Base-by-base conservation (phyloP, 2,888 invertebrate genomes). In the Muschampia plurimacula region DNA sequence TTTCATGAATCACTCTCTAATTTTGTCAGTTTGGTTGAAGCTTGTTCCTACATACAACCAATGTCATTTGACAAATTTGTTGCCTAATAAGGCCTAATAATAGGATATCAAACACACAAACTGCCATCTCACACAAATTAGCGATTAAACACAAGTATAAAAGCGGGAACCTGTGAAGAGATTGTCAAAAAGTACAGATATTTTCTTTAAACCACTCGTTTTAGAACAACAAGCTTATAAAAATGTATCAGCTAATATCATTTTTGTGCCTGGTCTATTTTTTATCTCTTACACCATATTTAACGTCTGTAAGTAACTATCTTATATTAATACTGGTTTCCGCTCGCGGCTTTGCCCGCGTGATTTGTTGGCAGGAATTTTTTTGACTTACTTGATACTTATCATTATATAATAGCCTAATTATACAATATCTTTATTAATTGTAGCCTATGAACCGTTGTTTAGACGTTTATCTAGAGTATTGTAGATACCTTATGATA, bases 201-300 rank as follows among this genome's bases (percentile, higher is more conserved):
- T 60, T 66, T 46, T 0, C 46, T 0, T 52, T 28, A 49, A 44
- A 49, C 3, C 39, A 3, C 39, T 60, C 39, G 66, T 12, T 39
- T 15, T 39, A 60, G 8, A 32, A 36, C n/a, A 3, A 2, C 4
- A 60, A 60, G 13, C n/a, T 39, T 39, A n/a, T 39, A n/a, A 63
- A 62, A 63, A 63, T 63, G 63, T 63, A 6, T 41, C 41, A 22
- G 41, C 22, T 15, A 1, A 22, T 41, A 5, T 63, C 36, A n/a
- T 60, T 41, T 4, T 22, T 86, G 59, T 84, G 80, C 74, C 84
- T 78, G 64, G 78, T 79, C 72, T 77, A 74, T 64, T 78, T 83
- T 76, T 69, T 84, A 73, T 80, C 79, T 49, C 74, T 87, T 15
- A 80, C 81, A 4, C 84, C 86, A 0, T 80, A 32, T 39, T 39